phyloP scores from a whole-genome alignment of 2,797 vertebrate genomes.

The Anas flavirostris region DNA sequence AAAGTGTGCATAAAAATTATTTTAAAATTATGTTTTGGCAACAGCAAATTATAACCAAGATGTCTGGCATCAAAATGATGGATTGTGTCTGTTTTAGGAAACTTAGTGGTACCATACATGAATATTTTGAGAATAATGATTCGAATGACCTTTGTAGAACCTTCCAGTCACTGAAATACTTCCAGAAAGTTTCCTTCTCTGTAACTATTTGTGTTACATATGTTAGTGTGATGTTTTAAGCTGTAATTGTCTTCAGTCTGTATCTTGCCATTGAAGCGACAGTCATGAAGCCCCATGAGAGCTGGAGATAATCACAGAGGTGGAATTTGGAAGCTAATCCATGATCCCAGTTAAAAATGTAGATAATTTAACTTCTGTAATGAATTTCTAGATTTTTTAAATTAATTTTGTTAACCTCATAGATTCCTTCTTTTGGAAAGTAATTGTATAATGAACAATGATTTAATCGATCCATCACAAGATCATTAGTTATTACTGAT shows the following conservation, averaged over 20 bases:
- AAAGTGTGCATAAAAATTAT: slow-evolving; percentile 1
- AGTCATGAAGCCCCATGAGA: neutral
- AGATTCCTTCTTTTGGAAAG: neutral
- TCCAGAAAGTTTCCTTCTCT: neutral
- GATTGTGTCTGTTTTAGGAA: slow-evolving; percentile 41
- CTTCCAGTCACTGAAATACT: neutral
- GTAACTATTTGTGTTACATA: neutral
- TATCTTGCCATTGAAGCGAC: neutral
- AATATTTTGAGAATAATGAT: slow-evolving; percentile 34
- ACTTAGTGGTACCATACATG: slow-evolving; percentile 14
- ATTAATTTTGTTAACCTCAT: neutral
- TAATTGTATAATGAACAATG: neutral
- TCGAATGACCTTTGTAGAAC: slow-evolving; percentile 38
- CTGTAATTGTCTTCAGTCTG: neutral
- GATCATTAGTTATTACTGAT: neutral
- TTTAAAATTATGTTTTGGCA: slow-evolving; percentile 27
- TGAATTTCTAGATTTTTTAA: neutral
- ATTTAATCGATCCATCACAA: too few species aligned
- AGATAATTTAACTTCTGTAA: neutral
- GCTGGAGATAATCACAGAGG: neutral
- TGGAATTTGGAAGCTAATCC: neutral
- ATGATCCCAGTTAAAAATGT: neutral
- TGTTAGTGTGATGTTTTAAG: neutral
- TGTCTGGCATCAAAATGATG: neutral
- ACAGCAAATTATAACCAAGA: slow-evolving; percentile 26